phyloP scores from a whole-genome alignment of 2,888 invertebrate genomes.

The Lasioglossum vierecki region DNA sequence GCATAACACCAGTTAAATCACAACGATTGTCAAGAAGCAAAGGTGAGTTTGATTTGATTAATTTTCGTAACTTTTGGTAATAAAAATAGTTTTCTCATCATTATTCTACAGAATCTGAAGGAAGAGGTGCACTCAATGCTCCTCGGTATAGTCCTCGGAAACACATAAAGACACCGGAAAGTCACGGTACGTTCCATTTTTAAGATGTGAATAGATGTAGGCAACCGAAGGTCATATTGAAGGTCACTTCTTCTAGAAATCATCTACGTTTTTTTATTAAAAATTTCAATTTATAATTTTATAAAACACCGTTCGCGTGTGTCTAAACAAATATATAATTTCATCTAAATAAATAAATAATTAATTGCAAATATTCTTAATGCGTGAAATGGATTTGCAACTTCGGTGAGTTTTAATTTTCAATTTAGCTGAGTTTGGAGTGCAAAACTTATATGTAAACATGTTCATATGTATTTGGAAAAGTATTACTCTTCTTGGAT shows the following conservation, averaged over 20 bases:
- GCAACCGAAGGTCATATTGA: neutral
- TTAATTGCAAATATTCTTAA: no score
- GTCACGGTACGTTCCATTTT: conserved; percentile 21
- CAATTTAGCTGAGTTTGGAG: neutral
- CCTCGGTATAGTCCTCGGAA: conserved; percentile 30
- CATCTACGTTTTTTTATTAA: neutral
- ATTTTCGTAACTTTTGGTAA: neutral
- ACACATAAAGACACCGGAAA: conserved; percentile 24
- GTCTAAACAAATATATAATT: no score
- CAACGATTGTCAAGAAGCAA: neutral
- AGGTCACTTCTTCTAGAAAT: neutral
- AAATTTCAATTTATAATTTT: neutral
- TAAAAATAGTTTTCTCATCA: neutral
- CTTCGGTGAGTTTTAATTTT: no score
- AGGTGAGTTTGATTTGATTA: conserved; percentile 20
- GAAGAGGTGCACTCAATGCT: conserved; percentile 12
- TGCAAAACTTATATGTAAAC: neutral
- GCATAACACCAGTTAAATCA: conserved; percentile 6
- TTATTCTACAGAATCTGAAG: conserved; percentile 16
- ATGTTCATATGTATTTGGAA: neutral
- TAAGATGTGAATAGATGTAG: neutral
- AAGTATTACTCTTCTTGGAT: neutral
- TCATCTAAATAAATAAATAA: no score
- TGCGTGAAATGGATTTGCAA: no score
- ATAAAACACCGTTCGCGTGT: no score